Conservation (phyloP, 2,113 vertebrate species). For the Pao palembangensis region DNA sequence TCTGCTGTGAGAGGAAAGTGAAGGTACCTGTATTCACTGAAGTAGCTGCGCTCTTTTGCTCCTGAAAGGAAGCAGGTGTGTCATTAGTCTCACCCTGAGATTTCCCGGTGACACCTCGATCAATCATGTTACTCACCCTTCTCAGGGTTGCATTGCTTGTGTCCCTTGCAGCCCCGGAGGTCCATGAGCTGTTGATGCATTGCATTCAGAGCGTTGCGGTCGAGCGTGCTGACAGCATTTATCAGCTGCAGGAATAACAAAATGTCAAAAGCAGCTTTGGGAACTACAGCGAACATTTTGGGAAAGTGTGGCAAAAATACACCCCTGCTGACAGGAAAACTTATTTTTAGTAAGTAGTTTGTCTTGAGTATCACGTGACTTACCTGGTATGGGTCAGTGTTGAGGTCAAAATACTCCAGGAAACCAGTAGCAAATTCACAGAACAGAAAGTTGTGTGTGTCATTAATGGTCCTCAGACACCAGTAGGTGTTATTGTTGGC, state of each 20-base stretch:
- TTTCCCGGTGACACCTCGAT: neutral
- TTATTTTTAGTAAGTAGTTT: constrained; percentile 17
- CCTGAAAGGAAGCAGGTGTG: constrained; percentile 70
- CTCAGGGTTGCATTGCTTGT: constrained; percentile 91
- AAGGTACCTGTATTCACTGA: constrained; percentile 90
- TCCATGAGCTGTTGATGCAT: constrained; percentile 91
- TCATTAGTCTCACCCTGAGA: constrained; percentile 28
- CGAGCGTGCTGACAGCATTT: constrained; percentile 86
- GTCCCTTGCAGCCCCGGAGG: constrained; percentile 88
- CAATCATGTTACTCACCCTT: constrained; percentile 77
- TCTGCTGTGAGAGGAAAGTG: constrained; percentile 18
- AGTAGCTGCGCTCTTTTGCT: constrained; percentile 86
- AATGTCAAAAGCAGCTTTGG: constrained; percentile 24
- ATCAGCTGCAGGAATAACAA: constrained; percentile 78
- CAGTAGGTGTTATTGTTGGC: constrained; percentile 99
- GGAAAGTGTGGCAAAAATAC: constrained; percentile 5
- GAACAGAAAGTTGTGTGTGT: constrained; percentile 97
- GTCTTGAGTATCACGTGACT: constrained; percentile 2
- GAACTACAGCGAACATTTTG: constrained; percentile 12
- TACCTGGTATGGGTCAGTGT: constrained; percentile 95
- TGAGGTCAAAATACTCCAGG: constrained; percentile 96
- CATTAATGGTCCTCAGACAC: constrained; percentile 95
- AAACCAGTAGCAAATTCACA: constrained; percentile 98
- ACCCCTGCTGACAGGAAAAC: constrained; percentile 18
- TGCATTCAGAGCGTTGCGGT: constrained; percentile 85